A percentile compares a stretch with the other conserved stretches of the same genome.
Evolutionary conservation across 2,888 invertebrate species (phyloP).

Genomic region (Thymelicus acteon): DNA sequence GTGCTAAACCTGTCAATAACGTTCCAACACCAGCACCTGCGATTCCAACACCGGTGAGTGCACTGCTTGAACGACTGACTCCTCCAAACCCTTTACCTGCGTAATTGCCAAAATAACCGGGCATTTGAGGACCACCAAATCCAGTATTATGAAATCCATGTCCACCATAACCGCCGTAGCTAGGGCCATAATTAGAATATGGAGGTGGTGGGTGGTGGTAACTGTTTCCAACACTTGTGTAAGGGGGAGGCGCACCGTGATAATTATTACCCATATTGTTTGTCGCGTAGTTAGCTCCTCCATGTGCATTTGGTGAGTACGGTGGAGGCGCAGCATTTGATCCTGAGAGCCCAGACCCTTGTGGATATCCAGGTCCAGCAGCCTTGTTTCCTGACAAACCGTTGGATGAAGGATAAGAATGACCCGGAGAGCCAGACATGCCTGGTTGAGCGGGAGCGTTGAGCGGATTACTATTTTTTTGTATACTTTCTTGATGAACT

Average conservation of each 20-base stretch:
- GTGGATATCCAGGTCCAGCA: slow-evolving; percentile 52
- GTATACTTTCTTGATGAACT: slow-evolving; percentile 65
- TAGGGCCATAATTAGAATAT: slow-evolving; percentile 57
- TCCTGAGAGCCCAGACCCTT: slow-evolving; percentile 53
- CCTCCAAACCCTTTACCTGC: slow-evolving; percentile 64
- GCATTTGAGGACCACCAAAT: slow-evolving; percentile 64
- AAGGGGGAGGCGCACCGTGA: slow-evolving; percentile 68
- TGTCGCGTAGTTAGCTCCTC: slow-evolving; percentile 24
- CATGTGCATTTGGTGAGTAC: slow-evolving; percentile 48
- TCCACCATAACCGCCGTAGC: slow-evolving; percentile 54
- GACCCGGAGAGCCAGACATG: slow-evolving; percentile 43
- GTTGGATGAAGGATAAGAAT: slow-evolving; percentile 68
- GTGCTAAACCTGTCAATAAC: slow-evolving; percentile 76
- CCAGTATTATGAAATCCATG: slow-evolving; percentile 55
- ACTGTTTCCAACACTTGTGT: slow-evolving; percentile 59
- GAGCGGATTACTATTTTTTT: slow-evolving; percentile 50
- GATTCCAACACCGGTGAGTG: slow-evolving; percentile 72
- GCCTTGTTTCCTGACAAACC: slow-evolving; percentile 66
- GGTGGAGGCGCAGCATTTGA: slow-evolving; percentile 59
- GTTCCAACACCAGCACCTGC: slow-evolving; percentile 80
- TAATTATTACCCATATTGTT: slow-evolving; percentile 53
- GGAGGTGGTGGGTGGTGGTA: slow-evolving; percentile 68
- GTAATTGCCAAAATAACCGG: slow-evolving; percentile 75
- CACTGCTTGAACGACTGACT: slow-evolving; percentile 64
- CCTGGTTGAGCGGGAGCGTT: slow-evolving; percentile 54